Evolutionary conservation across 2,113 vertebrate species (phyloP).

Genomic region (Desmodus rotundus): DNA sequence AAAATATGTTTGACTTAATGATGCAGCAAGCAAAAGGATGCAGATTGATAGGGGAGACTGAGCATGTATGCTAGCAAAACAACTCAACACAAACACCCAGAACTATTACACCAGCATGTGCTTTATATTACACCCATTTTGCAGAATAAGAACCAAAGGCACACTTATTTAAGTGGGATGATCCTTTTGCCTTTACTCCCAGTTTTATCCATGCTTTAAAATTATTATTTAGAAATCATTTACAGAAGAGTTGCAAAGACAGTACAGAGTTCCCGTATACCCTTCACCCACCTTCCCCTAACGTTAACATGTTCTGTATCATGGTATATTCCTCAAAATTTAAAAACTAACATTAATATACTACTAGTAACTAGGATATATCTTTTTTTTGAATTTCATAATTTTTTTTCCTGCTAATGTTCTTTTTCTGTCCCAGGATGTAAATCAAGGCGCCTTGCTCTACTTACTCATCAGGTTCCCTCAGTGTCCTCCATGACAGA

Average conservation of each 20-base stretch:
- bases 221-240: background rate
- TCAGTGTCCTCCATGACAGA: background rate
- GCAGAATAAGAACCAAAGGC: background rate
- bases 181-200: background rate
- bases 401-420: background rate
- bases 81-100: background rate
- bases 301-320: background rate
- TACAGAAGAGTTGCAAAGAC: background rate
- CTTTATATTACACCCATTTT: background rate
- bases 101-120: no score
- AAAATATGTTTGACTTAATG: background rate
- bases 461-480: background rate
- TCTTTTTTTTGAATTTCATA: background rate
- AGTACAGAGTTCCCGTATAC: background rate
- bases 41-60: background rate
- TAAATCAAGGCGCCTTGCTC: background rate
- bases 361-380: background rate
- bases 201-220: background rate
- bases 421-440: background rate
- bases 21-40: background rate
- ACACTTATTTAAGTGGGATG: background rate
- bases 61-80: background rate
- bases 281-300: background rate
- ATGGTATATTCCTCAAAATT: background rate
- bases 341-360: background rate